A percentile compares a stretch with the other conserved stretches of the same genome.
These are phyloP conservation scores for Drosophila burlai DNA, from an alignment of 1,140 invertebrate species.

Conservation along the genomic window DNA sequence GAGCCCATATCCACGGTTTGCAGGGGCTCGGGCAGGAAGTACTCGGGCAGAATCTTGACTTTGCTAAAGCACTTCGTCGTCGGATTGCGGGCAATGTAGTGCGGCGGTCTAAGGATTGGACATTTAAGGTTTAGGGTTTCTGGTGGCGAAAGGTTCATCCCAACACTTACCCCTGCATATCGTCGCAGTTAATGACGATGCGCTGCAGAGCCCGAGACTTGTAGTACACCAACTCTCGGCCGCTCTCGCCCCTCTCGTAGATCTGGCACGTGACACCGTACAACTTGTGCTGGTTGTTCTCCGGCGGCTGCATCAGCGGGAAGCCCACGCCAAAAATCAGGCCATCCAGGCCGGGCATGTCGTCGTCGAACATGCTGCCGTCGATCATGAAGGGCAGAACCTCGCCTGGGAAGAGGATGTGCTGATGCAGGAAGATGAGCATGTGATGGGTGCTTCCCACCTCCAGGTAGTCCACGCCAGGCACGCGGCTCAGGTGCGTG, in stretches of 20 bases:
- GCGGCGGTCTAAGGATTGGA: constrained; percentile 48
- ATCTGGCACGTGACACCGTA: constrained; percentile 84
- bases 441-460: constrained; percentile 85
- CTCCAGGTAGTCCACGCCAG: constrained; percentile 77
- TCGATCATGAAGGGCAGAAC: constrained; percentile 90
- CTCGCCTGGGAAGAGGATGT: constrained; percentile 90
- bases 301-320: constrained; percentile 60
- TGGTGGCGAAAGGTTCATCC: background rate
- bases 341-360: constrained; percentile 67
- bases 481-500: constrained; percentile 69
- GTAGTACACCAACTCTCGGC: constrained; percentile 59
- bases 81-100: constrained; percentile 72
- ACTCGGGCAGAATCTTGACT: constrained; percentile 89
- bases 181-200: constrained; percentile 68
- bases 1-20: constrained; percentile 86
- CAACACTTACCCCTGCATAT: constrained; percentile 68
- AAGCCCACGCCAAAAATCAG: constrained; percentile 78
- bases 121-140: background rate
- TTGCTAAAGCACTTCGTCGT: constrained; percentile 85
- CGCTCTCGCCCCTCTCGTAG: constrained; percentile 76
- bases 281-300: constrained; percentile 57
- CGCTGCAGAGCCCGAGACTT: constrained; percentile 79
- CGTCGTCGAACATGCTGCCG: constrained; percentile 70
- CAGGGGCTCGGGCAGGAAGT: constrained; percentile 85
- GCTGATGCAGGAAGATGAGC: constrained; percentile 87